Evolutionary conservation across 2,113 vertebrate species (phyloP).

Genomic region (Tachuris rubrigastra): DNA sequence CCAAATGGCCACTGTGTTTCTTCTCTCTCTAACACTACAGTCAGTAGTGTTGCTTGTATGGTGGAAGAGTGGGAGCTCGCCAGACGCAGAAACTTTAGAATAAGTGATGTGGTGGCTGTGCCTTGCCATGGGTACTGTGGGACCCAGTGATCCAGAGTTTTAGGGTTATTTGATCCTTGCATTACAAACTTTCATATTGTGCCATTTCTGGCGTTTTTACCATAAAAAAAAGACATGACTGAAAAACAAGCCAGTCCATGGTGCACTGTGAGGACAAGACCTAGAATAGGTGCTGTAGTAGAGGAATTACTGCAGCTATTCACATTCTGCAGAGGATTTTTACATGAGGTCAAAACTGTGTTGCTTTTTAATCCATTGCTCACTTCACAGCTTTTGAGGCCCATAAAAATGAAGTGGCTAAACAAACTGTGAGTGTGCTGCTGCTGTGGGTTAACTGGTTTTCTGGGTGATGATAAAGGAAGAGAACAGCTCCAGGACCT

Average conservation of each 20-base stretch:
- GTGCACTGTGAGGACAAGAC: background rate
- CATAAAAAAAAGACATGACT: background rate
- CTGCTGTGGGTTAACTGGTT: background rate
- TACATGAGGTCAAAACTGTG: background rate
- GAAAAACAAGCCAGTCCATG: background rate
- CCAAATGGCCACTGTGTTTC: background rate
- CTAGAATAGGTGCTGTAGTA: background rate
- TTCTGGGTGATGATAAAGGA: too few species aligned
- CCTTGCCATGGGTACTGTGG: background rate
- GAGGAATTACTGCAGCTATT: background rate
- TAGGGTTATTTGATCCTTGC: background rate
- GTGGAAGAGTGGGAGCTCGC: background rate
- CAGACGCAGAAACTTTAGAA: background rate
- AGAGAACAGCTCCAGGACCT: background rate
- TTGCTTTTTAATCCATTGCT: background rate
- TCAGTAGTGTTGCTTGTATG: too few species aligned
- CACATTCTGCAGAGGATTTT: background rate
- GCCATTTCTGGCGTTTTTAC: background rate
- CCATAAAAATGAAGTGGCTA: background rate
- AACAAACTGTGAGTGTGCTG: background rate
- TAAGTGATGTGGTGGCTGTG: background rate
- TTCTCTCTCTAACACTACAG: background rate
- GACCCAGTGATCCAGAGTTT: background rate
- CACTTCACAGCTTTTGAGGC: background rate
- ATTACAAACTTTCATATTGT: rapidly evolving